Evolutionary conservation across 2,113 vertebrate genomes (phyloP).

Genomic region (Hucho hucho): DNA sequence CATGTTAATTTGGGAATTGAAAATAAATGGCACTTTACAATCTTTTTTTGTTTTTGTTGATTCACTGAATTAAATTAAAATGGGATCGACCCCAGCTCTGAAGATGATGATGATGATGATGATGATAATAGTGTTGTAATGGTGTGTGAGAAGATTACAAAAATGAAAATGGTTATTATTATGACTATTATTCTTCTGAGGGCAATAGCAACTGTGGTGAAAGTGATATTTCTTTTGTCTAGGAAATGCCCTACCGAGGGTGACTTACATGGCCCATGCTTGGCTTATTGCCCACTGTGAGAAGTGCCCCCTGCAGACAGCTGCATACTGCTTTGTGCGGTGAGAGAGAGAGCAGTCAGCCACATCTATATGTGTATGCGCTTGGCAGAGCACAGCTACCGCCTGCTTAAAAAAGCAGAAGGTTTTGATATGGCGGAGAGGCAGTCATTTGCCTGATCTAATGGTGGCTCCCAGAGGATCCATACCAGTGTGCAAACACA

Average conservation of each 20-base stretch:
- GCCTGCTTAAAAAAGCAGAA: conserved; percentile 61
- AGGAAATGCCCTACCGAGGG: conserved; percentile 9
- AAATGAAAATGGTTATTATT: too few relatives aligned
- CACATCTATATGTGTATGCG: conserved; percentile 60
- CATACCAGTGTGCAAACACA: conserved; percentile 56
- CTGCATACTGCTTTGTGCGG: not conserved
- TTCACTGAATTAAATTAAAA: too few relatives aligned
- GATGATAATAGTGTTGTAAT: too few relatives aligned
- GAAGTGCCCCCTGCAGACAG: not conserved
- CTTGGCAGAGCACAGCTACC: conserved; percentile 58
- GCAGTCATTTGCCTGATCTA: conserved; percentile 65
- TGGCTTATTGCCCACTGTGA: not conserved
- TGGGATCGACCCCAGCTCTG: too few relatives aligned
- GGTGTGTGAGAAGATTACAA: too few relatives aligned
- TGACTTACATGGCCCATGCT: conserved; percentile 12
- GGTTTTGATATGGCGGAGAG: conserved; percentile 64
- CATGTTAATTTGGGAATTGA: too few relatives aligned
- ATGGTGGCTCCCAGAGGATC: conserved; percentile 63
- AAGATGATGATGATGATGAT: too few relatives aligned
- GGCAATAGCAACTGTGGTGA: too few relatives aligned
- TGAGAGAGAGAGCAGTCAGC: conserved; percentile 8
- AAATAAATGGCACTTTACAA: too few relatives aligned
- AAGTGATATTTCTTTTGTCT: too few relatives aligned
- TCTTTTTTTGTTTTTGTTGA: too few relatives aligned
- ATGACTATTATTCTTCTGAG: too few relatives aligned